These are phyloP conservation scores for Erpobdella octoculata DNA, from an alignment of 2,888 invertebrate species.

Conservation along the genomic window DNA sequence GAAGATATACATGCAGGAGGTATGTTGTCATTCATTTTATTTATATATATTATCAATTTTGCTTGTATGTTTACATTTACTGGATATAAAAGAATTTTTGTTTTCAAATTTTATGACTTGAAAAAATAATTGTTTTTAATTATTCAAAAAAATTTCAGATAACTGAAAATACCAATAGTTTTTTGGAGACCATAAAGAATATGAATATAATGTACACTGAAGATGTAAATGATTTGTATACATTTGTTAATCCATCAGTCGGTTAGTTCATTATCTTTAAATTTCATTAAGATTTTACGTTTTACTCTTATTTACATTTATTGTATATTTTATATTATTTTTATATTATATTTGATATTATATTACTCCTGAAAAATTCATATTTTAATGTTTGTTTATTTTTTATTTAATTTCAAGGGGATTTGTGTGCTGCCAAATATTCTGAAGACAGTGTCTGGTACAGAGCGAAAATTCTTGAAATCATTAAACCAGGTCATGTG, in stretches of 20 bases:
- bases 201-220: not conserved
- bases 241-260: not conserved
- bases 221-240: not conserved
- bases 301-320: too few relatives aligned
- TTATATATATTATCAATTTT: too few relatives aligned
- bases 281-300: too few relatives aligned
- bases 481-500: conserved; percentile 55
- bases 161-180: not conserved
- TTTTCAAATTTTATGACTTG: too few relatives aligned
- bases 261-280: not conserved
- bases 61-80: too few relatives aligned
- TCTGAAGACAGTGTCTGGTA: conserved; percentile 64
- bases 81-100: too few relatives aligned
- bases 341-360: not conserved
- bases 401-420: conserved; percentile 58
- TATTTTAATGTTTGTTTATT: not conserved
- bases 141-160: too few relatives aligned
- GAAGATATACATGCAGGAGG: not conserved
- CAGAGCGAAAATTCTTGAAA: conserved; percentile 58
- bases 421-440: conserved; percentile 63
- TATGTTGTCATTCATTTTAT: not conserved
- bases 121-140: too few relatives aligned
- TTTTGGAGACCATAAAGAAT: too few relatives aligned
- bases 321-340: too few relatives aligned
- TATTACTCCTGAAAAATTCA: not conserved